These are phyloP conservation scores for Anas acuta DNA, from an alignment of 2,797 vertebrate genomes.

Conservation along the genomic window DNA sequence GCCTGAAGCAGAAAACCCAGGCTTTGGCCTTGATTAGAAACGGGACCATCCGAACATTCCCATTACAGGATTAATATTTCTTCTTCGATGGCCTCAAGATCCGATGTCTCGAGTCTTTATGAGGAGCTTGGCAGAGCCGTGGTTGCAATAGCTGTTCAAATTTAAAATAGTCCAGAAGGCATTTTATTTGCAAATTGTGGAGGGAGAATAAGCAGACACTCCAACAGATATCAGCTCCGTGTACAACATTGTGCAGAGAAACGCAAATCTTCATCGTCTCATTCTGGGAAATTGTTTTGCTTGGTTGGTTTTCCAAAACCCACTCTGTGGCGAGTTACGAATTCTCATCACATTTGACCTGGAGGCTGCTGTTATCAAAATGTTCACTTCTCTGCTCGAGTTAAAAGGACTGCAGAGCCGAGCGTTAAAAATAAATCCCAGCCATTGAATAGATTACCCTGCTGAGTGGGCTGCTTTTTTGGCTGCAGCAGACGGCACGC, in stretches of 20 bases:
- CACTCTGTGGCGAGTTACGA: slow-evolving; percentile 7
- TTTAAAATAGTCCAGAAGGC: neutral
- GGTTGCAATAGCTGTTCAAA: neutral
- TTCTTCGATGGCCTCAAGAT: neutral
- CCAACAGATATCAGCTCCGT: neutral
- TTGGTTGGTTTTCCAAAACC: slow-evolving; percentile 34
- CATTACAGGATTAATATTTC: neutral
- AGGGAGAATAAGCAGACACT: neutral
- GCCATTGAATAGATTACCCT: slow-evolving; percentile 38
- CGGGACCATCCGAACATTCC: neutral
- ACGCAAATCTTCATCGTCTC: neutral
- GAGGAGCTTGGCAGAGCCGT: neutral
- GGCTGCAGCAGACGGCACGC: neutral
- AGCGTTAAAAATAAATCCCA: slow-evolving; percentile 38
- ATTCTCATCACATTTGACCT: slow-evolving; percentile 60
- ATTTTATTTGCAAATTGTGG: slow-evolving; percentile 45
- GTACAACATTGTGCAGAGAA: neutral
- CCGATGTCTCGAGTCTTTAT: neutral
- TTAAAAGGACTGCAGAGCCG: slow-evolving; percentile 38
- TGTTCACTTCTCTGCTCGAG: slow-evolving; percentile 42
- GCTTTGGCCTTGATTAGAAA: slow-evolving; percentile 5
- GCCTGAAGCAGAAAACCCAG: neutral
- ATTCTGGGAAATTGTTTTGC: slow-evolving; percentile 49
- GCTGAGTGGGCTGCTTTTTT: neutral
- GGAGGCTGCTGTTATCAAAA: slow-evolving; percentile 59